phyloP scores from a whole-genome alignment of 2,797 vertebrate species.

The Helarctos malayanus region DNA sequence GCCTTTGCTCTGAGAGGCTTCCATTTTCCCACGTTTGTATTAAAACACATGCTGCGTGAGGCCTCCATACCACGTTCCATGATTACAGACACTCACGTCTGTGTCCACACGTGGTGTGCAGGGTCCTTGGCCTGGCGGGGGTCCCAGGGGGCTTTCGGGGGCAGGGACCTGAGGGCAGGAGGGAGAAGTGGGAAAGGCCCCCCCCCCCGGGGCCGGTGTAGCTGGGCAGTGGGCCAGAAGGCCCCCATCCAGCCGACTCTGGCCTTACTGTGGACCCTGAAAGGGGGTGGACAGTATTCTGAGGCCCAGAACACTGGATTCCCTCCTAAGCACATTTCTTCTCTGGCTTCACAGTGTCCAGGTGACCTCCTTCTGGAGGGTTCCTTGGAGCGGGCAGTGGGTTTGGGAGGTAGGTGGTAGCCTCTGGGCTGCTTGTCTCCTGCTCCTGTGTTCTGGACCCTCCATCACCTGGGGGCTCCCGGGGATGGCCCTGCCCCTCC shows the following conservation, averaged over 20 bases:
- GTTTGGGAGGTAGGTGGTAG: background rate
- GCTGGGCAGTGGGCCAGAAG: background rate
- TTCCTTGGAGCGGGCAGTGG: background rate
- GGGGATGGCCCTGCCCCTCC: background rate
- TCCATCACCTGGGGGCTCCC: accelerated
- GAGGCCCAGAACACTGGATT: background rate
- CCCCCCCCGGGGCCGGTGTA: background rate
- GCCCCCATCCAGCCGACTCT: background rate
- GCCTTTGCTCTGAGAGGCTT: background rate
- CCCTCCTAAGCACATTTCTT: background rate
- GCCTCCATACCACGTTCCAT: accelerated
- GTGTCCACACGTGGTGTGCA: background rate
- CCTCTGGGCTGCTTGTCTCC: background rate
- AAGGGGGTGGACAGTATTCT: accelerated
- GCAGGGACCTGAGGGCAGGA: background rate
- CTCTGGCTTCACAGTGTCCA: background rate
- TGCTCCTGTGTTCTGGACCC: too few species aligned
- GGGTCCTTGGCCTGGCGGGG: background rate
- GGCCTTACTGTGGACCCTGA: accelerated
- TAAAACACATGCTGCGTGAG: accelerated
- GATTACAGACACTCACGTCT: accelerated
- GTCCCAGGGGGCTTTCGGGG: accelerated
- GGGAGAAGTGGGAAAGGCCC: background rate
- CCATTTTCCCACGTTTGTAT: background rate
- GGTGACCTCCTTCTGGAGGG: background rate